A percentile compares a stretch with the other conserved stretches of the same genome.
Conservation (phyloP, 2,888 invertebrate species). For the Mesorhabditis belari region DNA sequence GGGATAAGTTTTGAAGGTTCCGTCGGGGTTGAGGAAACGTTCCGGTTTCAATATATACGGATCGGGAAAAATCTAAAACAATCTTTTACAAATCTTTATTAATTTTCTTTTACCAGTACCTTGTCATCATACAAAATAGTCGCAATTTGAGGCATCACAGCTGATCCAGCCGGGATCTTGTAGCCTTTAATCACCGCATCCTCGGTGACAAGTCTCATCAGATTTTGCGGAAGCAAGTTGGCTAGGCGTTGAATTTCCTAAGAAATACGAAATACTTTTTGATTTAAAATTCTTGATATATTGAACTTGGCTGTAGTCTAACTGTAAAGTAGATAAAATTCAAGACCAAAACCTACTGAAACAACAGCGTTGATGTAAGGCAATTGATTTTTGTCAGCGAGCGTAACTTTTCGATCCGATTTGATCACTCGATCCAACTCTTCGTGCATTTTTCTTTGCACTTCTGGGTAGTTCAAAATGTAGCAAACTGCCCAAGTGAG, state of each 20-base stretch:
- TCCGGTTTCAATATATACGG: conserved; percentile 35
- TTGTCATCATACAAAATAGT: conserved; percentile 17
- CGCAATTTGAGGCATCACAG: conserved; percentile 14
- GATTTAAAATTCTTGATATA: too few species aligned
- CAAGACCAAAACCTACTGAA: too few species aligned
- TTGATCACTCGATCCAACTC: too few species aligned
- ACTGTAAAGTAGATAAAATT: too few species aligned
- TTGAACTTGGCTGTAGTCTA: too few species aligned
- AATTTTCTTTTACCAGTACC: conserved; percentile 5
- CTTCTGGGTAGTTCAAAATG: too few species aligned
- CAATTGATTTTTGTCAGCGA: too few species aligned
- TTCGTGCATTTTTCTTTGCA: too few species aligned
- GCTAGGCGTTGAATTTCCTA: conserved; percentile 17
- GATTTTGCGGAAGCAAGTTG: conserved; percentile 16
- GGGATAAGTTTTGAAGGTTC: conserved; percentile 22
- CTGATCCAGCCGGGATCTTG: conserved; percentile 13
- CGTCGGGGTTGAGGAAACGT: conserved; percentile 34
- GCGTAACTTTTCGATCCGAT: too few species aligned
- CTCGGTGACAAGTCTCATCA: conserved; percentile 10
- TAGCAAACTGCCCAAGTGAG: too few species aligned
- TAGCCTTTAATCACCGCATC: conserved; percentile 12
- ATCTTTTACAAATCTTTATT: conserved; percentile 5
- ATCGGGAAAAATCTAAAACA: conserved; percentile 33
- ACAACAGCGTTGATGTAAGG: too few species aligned
- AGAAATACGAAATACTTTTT: too few species aligned